A percentile compares a stretch with the other conserved stretches of the same genome.
These are phyloP conservation scores for Drosophila punjabiensis DNA, from an alignment of 1,140 invertebrate genomes.

Conservation along the genomic window DNA sequence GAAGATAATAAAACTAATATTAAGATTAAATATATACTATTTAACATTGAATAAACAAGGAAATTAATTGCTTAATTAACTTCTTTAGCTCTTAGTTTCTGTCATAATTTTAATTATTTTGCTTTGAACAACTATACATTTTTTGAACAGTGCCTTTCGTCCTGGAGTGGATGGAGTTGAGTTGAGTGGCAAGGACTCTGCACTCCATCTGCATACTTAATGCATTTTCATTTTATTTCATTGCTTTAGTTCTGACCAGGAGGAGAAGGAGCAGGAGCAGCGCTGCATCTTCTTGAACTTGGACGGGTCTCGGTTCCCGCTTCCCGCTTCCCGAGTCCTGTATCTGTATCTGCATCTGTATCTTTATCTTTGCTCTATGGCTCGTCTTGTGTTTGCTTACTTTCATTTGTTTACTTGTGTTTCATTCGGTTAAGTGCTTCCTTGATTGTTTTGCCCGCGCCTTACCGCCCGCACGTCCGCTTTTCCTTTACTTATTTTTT, in stretches of 20 bases:
- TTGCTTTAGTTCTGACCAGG: constrained; percentile 73
- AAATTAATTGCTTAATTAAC: background rate
- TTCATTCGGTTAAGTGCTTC: constrained; percentile 83
- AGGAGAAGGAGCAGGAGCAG: background rate
- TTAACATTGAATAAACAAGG: background rate
- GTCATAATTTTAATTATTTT: background rate
- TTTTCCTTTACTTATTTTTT: background rate
- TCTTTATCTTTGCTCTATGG: constrained; percentile 58
- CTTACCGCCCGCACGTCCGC: background rate
- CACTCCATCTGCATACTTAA: constrained; percentile 74
- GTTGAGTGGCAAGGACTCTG: constrained; percentile 25
- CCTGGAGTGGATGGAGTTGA: constrained; percentile 27
- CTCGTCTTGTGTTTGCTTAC: constrained; percentile 76
- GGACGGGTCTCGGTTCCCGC: background rate
- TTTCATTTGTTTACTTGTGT: constrained; percentile 83
- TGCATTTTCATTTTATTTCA: constrained; percentile 82
- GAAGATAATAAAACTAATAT: no score
- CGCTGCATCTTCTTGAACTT: constrained; percentile 18
- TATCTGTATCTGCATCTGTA: constrained; percentile 15
- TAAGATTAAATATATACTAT: no score
- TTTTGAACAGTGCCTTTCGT: constrained; percentile 1
- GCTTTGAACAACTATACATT: background rate
- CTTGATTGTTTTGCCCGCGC: constrained; percentile 75
- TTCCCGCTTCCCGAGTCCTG: background rate
- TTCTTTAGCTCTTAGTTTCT: no score